These are phyloP conservation scores for Penaeus vannamei DNA, from an alignment of 1,140 invertebrate genomes.

Conservation along the genomic window DNA sequence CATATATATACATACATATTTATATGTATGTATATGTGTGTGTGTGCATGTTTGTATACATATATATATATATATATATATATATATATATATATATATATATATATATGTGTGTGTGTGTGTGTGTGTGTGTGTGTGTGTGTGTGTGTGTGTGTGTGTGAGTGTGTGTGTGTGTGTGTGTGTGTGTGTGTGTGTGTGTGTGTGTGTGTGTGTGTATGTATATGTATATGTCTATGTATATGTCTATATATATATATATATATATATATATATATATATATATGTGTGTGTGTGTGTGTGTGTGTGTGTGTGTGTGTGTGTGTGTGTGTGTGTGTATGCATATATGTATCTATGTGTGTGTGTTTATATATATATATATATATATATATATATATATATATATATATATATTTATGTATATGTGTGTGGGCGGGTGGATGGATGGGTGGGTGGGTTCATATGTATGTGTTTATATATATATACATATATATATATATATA, in stretches of 20 bases:
- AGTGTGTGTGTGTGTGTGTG: not conserved
- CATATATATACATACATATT: slow-evolving; percentile 6
- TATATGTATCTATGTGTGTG: not conserved
- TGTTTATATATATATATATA: not conserved
- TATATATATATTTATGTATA: not conserved
- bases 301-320: not conserved
- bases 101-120: slow-evolving; percentile 1
- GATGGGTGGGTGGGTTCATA: not conserved
- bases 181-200: not conserved
- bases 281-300: not conserved
- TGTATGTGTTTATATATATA: not conserved
- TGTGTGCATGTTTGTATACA: not conserved
- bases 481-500: slow-evolving; percentile 3
- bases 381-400: too few species aligned
- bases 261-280: not conserved
- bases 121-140: not conserved
- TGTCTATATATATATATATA: slow-evolving; percentile 13
- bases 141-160: not conserved
- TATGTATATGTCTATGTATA: not conserved
- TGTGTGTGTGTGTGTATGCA: not conserved
- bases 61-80: not conserved
- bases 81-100: too few species aligned
- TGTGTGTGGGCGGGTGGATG: not conserved
- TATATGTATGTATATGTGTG: not conserved
- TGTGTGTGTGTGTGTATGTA: not conserved